Conservation (phyloP, 2,113 vertebrate genomes). For the Bambusicola thoracicus region DNA sequence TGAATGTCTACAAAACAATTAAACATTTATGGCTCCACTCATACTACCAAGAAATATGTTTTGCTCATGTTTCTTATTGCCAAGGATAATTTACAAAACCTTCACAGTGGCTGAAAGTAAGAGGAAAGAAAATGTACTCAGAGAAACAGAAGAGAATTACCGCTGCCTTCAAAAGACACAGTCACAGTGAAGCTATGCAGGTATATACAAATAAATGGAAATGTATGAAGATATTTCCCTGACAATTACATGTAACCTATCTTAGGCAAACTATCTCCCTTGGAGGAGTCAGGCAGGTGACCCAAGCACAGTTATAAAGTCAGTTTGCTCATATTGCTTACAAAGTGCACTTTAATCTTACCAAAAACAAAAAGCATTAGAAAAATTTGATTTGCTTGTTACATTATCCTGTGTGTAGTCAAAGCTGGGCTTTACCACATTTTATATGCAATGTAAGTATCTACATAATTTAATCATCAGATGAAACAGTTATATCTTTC, state of each 20-base stretch:
- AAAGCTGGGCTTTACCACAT: neutral
- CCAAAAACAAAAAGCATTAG: neutral
- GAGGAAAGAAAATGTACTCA: neutral
- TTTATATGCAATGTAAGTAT: neutral
- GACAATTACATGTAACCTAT: accelerated
- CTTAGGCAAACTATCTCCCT: neutral
- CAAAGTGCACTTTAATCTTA: neutral
- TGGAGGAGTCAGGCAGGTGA: neutral
- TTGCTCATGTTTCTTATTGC: neutral
- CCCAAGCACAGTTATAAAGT: neutral
- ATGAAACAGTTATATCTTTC: neutral
- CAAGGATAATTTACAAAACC: neutral
- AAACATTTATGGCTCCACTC: neutral
- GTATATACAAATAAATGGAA: neutral
- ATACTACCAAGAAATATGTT: neutral
- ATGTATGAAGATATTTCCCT: neutral
- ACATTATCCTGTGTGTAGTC: accelerated
- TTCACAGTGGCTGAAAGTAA: neutral
- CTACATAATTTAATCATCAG: neutral
- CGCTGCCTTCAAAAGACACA: neutral
- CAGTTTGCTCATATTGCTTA: neutral
- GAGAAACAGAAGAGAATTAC: neutral
- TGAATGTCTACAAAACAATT: neutral
- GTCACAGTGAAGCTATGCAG: neutral
- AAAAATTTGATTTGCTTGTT: neutral